phyloP scores from a whole-genome alignment of 1,140 invertebrate genomes.

The Musca domestica region DNA sequence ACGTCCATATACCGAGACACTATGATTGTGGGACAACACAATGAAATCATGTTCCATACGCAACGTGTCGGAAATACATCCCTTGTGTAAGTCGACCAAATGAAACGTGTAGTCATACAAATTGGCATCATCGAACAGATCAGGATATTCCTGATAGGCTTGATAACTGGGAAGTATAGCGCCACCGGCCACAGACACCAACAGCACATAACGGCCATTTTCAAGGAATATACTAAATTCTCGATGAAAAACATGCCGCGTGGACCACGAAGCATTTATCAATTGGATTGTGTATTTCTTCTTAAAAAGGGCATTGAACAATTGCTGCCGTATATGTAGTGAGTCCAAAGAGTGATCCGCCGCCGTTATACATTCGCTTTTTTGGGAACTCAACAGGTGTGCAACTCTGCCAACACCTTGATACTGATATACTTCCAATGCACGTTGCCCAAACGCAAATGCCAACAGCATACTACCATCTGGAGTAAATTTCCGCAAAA shows the following conservation, averaged over 20 bases:
- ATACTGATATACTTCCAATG: constrained; percentile 87
- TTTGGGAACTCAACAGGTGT: not conserved
- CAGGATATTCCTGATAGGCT: constrained; percentile 78
- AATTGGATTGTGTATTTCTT: constrained; percentile 62
- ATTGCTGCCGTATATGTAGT: constrained; percentile 12
- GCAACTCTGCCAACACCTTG: constrained; percentile 58
- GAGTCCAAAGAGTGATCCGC: not conserved
- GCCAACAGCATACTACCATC: constrained; percentile 90
- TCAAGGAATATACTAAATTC: constrained; percentile 96
- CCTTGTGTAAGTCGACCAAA: constrained; percentile 79
- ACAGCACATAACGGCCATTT: constrained; percentile 85
- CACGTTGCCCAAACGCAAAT: constrained; percentile 91
- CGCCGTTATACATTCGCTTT: constrained; percentile 13
- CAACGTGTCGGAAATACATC: constrained; percentile 77
- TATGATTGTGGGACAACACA: constrained; percentile 94
- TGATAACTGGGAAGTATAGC: not conserved
- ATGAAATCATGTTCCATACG: constrained; percentile 92
- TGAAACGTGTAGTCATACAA: constrained; percentile 91
- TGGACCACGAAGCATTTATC: constrained; percentile 74
- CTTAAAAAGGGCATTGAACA: constrained; percentile 36
- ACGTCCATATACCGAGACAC: constrained; percentile 89
- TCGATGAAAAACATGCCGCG: constrained; percentile 77
- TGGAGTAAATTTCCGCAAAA: constrained; percentile 92
- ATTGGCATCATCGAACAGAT: constrained; percentile 67
- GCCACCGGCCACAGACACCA: constrained; percentile 71